Conservation (phyloP, 2,888 invertebrate species). For the Habroteleia sp. region DNA sequence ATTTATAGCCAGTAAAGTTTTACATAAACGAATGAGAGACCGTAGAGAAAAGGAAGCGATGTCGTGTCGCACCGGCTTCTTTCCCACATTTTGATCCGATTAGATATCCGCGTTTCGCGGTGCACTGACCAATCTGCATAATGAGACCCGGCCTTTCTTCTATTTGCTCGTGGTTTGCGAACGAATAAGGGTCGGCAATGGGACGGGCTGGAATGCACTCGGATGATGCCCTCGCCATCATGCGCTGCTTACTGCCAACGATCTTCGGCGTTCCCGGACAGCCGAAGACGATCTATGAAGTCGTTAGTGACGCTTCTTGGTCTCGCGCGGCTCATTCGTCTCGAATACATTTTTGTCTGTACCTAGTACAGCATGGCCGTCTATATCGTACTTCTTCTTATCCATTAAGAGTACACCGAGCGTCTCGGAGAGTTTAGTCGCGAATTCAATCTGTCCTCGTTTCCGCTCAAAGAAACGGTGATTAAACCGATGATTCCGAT, state of each 20-base stretch:
- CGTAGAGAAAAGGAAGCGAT: conserved; percentile 36
- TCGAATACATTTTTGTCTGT: conserved; percentile 43
- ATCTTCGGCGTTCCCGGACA: conserved; percentile 52
- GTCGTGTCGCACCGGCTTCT: conserved; percentile 62
- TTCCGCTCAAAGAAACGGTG: conserved; percentile 13
- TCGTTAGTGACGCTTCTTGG: conserved; percentile 75
- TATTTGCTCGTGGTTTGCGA: conserved; percentile 61
- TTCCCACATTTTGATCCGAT: conserved; percentile 72
- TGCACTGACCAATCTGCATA: conserved; percentile 68
- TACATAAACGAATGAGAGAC: conserved; percentile 36
- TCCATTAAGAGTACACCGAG: conserved; percentile 27
- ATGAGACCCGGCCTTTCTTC: conserved; percentile 66
- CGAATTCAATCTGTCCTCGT: conserved; percentile 23
- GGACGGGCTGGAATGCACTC: conserved; percentile 51
- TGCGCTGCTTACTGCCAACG: conserved; percentile 47
- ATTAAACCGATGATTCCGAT: conserved; percentile 13
- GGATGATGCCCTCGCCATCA: conserved; percentile 55
- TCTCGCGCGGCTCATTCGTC: conserved; percentile 60
- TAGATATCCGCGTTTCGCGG: conserved; percentile 68
- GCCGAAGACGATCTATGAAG: conserved; percentile 74
- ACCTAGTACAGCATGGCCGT: conserved; percentile 17
- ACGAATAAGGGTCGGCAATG: conserved; percentile 62
- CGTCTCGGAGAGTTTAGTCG: conserved; percentile 16
- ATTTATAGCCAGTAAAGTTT: conserved; percentile 57
- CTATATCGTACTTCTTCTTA: conserved; percentile 39